Base-by-base conservation (phyloP, 2,888 invertebrate genomes). In the Noctua pronuba region DNA sequence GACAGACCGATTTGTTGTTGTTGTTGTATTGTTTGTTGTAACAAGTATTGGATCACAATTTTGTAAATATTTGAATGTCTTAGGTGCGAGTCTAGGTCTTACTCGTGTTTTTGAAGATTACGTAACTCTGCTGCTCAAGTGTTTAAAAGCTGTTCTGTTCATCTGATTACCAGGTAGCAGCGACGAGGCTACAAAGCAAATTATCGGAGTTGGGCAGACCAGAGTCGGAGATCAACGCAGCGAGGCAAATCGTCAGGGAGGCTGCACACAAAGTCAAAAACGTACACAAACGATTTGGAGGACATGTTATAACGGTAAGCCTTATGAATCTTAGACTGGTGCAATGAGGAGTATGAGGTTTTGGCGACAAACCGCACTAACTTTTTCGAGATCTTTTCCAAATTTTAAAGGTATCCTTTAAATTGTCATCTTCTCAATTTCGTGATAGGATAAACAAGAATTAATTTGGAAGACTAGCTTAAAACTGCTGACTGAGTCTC, bases 181-280 rank as follows among this genome's bases (percentile, higher is more conserved):
- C 97, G 1, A 93, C 94, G 5, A 92, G 96, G 46, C 91, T 97
- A 28, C 96, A 97, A 83, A 94, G 88, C 86, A 96, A 96, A 83
- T 87, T 97, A 13, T 96, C 96, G 0, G 96, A 96, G 84, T 90
- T 97, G 21, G 97, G 97, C 28, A 90, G 96, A 78, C 96, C 97
- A 0, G 95, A 94, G 86, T 93, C 94, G 0, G 97, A 97, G 89
- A 96, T 97, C 73, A 95, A 93, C 77, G 94, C 96, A 3, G 96
- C 96, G 75, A 90, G 94, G 38, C 94, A 95, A 87, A 95, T 96
- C 16, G 96, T 97, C n/a, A 91, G 88, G 68, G 94, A 95, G 75
- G 96, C 97, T 1, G 96, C 96, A 44, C 94, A 95, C 71, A 95
- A 95, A 85, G 95, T 97, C 2, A 96, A 95, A 80, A 96, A 93